phyloP scores from a whole-genome alignment of 2,888 invertebrate genomes.

The Tiliacea aurago region DNA sequence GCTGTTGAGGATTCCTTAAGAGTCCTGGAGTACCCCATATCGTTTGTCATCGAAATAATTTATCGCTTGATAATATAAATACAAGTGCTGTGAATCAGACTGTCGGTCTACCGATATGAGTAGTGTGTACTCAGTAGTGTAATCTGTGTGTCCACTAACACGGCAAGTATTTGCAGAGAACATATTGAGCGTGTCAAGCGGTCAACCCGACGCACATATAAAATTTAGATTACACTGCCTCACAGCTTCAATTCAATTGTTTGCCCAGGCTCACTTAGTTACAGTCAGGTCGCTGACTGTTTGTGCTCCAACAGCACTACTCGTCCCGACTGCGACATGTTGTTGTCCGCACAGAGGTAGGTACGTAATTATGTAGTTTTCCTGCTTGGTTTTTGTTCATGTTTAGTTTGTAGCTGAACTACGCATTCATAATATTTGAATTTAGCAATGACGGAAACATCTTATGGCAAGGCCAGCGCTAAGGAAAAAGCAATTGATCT shows the following conservation, averaged over 20 bases:
- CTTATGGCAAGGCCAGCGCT: background rate
- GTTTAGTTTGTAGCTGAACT: conserved; percentile 3
- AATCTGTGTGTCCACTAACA: conserved; percentile 9
- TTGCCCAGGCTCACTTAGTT: too few species aligned
- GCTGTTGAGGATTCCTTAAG: background rate
- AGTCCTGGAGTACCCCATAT: background rate
- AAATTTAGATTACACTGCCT: conserved; percentile 31
- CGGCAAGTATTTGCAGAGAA: conserved; percentile 29
- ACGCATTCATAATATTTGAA: conserved; percentile 16
- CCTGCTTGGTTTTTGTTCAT: conserved; percentile 10
- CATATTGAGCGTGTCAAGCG: conserved; percentile 45
- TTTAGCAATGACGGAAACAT: background rate
- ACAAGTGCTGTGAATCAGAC: conserved; percentile 10
- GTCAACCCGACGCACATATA: conserved; percentile 18
- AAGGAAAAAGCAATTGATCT: background rate
- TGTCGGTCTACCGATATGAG: conserved; percentile 10
- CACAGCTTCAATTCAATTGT: conserved; percentile 3
- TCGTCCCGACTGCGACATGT: background rate
- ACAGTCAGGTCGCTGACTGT: background rate
- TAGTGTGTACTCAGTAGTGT: conserved; percentile 1
- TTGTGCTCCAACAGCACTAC: conserved; percentile 4
- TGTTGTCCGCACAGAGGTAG: conserved; percentile 10
- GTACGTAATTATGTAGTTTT: conserved; percentile 15
- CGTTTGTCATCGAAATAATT: background rate
- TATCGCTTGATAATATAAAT: conserved; percentile 26